Base-by-base conservation (phyloP, 2,113 vertebrate genomes). In the Leucoraja erinaceus region DNA sequence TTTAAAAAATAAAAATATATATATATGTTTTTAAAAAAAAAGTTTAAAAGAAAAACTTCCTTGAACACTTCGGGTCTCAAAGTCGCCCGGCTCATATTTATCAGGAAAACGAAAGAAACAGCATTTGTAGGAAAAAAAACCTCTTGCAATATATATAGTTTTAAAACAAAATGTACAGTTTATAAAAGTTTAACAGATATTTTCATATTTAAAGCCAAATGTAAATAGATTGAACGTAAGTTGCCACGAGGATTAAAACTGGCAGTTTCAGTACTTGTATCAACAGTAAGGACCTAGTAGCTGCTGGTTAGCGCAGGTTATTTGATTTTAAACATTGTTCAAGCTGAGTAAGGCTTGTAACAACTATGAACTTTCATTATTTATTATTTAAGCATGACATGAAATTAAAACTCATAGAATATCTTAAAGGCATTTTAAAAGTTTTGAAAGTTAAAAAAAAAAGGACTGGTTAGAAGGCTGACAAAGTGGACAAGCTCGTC, bases 121-220 rank as follows among this genome's bases (percentile, higher is more conserved):
- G 94, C 81, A 94, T 96, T 96, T 97, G 96, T 96, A 96, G 31
- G 54, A 91, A 47, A 1, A 38, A 72, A 96, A 96, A 91, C 9
- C 88, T 91, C 90, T 91, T 91, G 90, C 90, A 91, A 95, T 94
- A 94, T 95, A 95, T 94, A 94, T 95, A 91, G 95, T 97, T 97
- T 96, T 97, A 96, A 95, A 96, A 72, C 12, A n/a, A 88, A 96
- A 95, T 96, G 96, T 96, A 96, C 96, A 97, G 96, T 97, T 94
- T 97, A 96, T 96, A 97, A 97, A 96, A 97, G 95, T 96, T 96
- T 96, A 97, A 96, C 96, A 96, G 96, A 95, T 97, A 97, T 97
- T 97, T 97, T 96, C 96, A 86, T 97, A 97, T 97, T 97, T 97
- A 97, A 97, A 97, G 97, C 97, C 97, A 97, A 97, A 97, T 97